Base-by-base conservation (phyloP, 2,888 invertebrate genomes). In the Drosophila pegasa region DNA sequence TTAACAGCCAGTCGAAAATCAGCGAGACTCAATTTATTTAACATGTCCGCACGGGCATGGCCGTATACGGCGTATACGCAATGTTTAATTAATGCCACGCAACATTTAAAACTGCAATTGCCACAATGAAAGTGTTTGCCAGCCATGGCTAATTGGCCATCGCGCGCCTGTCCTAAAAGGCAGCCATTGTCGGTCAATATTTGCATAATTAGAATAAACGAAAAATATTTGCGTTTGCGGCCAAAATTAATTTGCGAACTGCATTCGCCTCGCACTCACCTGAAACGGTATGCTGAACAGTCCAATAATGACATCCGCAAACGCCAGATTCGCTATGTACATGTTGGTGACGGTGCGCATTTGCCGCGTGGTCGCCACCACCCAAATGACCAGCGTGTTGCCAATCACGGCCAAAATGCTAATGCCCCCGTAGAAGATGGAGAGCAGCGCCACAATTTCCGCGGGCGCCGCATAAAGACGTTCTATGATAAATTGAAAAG, bases 331-430 rank as follows among this genome's bases (percentile, higher is more conserved):
- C 16, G 96, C 96, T 80, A 97, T 97, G 92, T 96, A 97, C 92
- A 96, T 95, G 92, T 97, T 97, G 45, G 97, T 97, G 77, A 95
- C 96, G 70, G 95, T 96, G 84, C 96, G 95, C 96, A 97, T 96
- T 72, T 95, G 94, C 33, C 94, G 93, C 59, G 95, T 96, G 14
- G 96, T 96, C 37, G 95, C 94, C 25, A 97, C 96, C 60, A 97
- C 95, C 95, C 96, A 95, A 92, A 97, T 96, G 18, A 97, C 97
- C n/a, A 97, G 93, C 27, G 95, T 94, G 91, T 97, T 97, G 1
- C 97, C 97, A 8, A 96, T 94, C 38, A 97, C 95, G 0, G 97
- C 96, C 78, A 96, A 92, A 27, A 97, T 93, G 20, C 97, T 96
- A 90, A 97, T 96, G 37, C 95, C 94, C 1, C 97, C 97, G 89